A percentile compares a stretch with the other conserved stretches of the same genome.
Evolutionary conservation across 2,113 vertebrate species (phyloP).

Genomic region (Antigone vipio): DNA sequence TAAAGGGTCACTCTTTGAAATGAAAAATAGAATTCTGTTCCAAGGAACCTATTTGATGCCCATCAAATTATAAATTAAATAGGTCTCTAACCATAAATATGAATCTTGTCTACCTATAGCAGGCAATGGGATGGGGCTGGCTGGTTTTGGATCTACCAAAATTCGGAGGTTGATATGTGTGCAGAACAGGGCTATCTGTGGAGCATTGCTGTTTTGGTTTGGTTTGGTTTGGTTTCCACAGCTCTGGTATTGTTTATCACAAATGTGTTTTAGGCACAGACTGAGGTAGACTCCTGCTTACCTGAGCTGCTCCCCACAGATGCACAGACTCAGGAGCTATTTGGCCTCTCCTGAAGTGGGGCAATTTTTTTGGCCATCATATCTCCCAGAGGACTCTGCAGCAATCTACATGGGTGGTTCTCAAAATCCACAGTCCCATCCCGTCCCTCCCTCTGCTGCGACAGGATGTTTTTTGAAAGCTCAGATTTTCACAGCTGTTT

Average conservation of each 20-base stretch:
- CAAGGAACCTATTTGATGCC: neutral
- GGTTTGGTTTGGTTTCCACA: neutral
- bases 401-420: rapidly evolving
- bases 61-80: neutral
- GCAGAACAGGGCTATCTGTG: neutral
- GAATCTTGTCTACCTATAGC: neutral
- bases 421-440: neutral
- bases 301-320: neutral
- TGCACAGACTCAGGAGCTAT: neutral
- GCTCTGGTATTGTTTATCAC: neutral
- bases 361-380: rapidly evolving
- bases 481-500: neutral
- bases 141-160: neutral
- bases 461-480: neutral
- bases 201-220: neutral
- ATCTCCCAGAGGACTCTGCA: neutral
- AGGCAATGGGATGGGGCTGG: neutral
- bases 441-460: neutral
- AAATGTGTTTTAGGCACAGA: neutral
- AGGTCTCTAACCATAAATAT: neutral
- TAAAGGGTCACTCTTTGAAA: neutral
- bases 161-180: neutral
- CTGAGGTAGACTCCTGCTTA: neutral
- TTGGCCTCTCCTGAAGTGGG: neutral
- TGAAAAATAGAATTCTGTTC: neutral